Evolutionary conservation across 1,140 invertebrate species (phyloP), one percentile per base, ranked within the genome.

Genomic region (Platorchestia sp.): DNA sequence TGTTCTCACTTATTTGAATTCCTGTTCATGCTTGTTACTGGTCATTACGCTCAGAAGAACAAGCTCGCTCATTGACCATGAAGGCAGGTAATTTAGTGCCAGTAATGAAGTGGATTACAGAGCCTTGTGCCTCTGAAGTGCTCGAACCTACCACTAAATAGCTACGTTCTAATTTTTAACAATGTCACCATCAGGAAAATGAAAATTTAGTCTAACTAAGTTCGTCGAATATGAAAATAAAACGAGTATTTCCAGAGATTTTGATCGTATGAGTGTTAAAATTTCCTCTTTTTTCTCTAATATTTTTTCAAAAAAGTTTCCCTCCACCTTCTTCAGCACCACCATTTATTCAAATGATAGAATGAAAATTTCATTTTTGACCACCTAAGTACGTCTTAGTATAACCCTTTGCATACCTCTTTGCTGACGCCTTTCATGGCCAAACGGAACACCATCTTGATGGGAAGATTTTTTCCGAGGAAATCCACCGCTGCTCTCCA

Each of bases 401-500:
- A 27, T 36, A 3, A 27, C 27, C 1, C 14, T 75, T 36, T 16
- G 47, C 91, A 44, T 93, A 93, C 91, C 91, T 93, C 91, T 16
- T 93, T 36, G 47, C 91, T 93, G 43, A 95, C 75, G 44, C 93
- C 95, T 45, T 59, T 36, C 22, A 96, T 53, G 42, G 95, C 96
- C 10, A 53, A 75, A 7, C 95, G 95, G 40, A 96, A 96, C 27
- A 96, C 36, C 6, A n/a, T 42, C 41, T 95, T 95, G 6, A 96
- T 45, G 22, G 96, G 95, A 10, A 96, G 42, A n/a, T 86, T 16
- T 3, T 91, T 95, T 19, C 96, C 96, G 16, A 96, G 45, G 51
- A 96, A 51, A 43, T 95, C n/a, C 36, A 87, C 95, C 40, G 95
- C 95, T n/a, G 53, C 59, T n/a, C 95, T 95, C 95, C 95, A 96